A percentile compares a stretch with the other conserved stretches of the same genome.
phyloP scores from a whole-genome alignment of 2,888 invertebrate species.

The Plagodis pulveraria region DNA sequence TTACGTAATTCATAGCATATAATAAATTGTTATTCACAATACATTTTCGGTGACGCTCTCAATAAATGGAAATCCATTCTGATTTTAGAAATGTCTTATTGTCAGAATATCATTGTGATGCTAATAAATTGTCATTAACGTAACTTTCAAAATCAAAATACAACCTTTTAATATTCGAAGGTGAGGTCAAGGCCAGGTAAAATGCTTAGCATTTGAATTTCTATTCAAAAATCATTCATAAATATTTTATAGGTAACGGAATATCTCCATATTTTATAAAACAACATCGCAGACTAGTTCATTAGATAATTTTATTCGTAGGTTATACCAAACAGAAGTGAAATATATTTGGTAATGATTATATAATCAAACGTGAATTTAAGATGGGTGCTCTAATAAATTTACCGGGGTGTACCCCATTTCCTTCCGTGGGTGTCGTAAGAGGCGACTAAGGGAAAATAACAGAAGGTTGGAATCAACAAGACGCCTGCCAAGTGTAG shows the following conservation, averaged over 20 bases:
- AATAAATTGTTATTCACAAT: background rate
- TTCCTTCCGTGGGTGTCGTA: too few species aligned
- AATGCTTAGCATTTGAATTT: slow-evolving; percentile 43
- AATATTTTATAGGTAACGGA: slow-evolving; percentile 16
- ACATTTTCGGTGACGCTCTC: slow-evolving; percentile 2
- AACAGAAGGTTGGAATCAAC: too few species aligned
- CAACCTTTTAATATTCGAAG: slow-evolving; percentile 29
- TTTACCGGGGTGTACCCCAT: too few species aligned
- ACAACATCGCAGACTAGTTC: slow-evolving; percentile 1
- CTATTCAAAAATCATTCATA: slow-evolving; percentile 34
- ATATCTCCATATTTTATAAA: slow-evolving; percentile 15
- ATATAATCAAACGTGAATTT: too few species aligned
- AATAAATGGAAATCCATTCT: slow-evolving; percentile 9
- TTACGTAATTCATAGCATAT: background rate
- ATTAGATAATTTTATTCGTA: too few species aligned
- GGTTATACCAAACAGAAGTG: too few species aligned
- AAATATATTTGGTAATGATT: too few species aligned
- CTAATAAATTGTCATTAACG: slow-evolving; percentile 8
- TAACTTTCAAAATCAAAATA: slow-evolving; percentile 20
- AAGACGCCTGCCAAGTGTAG: too few species aligned
- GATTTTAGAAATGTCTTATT: slow-evolving; percentile 14
- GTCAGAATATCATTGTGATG: slow-evolving; percentile 15
- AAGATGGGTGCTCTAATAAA: too few species aligned
- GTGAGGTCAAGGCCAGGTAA: slow-evolving; percentile 49
- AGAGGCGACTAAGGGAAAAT: too few species aligned